Evolutionary conservation across 1,140 invertebrate genomes (phyloP), one percentile per base, ranked within the genome.

Genomic region (Galleria mellonella): DNA sequence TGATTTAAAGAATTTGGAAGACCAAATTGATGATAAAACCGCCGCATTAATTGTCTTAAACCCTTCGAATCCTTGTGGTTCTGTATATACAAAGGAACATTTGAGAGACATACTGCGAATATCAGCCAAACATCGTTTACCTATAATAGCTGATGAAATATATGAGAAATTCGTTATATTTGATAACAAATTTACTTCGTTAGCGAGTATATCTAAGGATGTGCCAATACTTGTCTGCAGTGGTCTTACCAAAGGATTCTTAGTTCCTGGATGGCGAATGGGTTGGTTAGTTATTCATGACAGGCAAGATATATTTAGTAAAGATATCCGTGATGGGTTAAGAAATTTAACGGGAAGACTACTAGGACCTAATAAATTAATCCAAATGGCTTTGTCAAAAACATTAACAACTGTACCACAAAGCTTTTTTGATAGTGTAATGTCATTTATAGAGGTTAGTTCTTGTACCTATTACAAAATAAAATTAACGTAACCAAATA

Each of bases 11-110:
- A 92, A 98, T 72, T 77, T 99, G 73, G 96, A 97, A 78, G 90
- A 89, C 17, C 89, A 95, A 69, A 98, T 99, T 56, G 96, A 99
- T 76, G 89, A 91, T 3, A 91, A 94, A 13, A 99, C 97, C 0
- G 93, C 92, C 0, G 96, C 96, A 7, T 94, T 99, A 59, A 85
- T 99, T 35, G 89, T 99, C 36, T 99, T 98, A 78, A 99, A 98
- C 87, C 98, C 98, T 0, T 98, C 96, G 30, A 99, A 99, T 87
- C 98, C 98, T 0, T 99, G 98, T 76, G 98, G 98, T 9, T 97
- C 96, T 2, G 97, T 98, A 1, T 99, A 93, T 68, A 90, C 87
- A 37, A 89, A 90, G 43, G 71, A 92, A 50, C 98, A 99, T 83
- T 87, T 99, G 27, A 76, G 87, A 54, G 91, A 93, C 43, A 92